Percentiles rank a stretch among this genome's conserved stretches.
These are phyloP conservation scores for Gadopsis bispinosus DNA, from an alignment of 2,797 vertebrate genomes.

Conservation along the genomic window DNA sequence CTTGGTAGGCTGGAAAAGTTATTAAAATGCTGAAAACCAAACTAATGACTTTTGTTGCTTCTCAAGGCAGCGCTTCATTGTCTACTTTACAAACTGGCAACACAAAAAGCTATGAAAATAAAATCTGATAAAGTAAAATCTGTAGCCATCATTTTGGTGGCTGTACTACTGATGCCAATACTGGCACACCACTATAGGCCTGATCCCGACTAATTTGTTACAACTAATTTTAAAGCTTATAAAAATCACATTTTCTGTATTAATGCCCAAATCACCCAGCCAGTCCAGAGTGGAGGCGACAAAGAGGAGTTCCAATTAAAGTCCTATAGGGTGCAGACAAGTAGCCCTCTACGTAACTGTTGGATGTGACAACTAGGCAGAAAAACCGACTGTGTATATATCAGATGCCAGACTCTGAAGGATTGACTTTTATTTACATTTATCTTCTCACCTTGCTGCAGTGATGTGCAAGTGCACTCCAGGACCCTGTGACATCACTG, in stretches of 20 bases:
- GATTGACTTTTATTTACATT: not conserved
- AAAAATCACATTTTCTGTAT: slow-evolving; percentile 9
- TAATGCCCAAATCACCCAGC: not conserved
- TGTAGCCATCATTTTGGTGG: not conserved
- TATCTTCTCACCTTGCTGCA: too few species aligned
- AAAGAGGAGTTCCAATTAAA: not conserved
- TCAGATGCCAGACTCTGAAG: not conserved
- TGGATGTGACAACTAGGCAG: not conserved
- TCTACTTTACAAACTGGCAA: slow-evolving; percentile 11
- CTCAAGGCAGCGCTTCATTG: slow-evolving; percentile 1
- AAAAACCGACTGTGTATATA: not conserved
- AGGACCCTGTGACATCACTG: not conserved
- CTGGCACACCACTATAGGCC: not conserved
- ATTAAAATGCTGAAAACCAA: slow-evolving; percentile 27
- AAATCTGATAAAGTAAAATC: slow-evolving; percentile 16
- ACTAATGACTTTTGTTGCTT: slow-evolving; percentile 29
- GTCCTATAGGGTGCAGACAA: not conserved
- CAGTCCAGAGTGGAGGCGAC: not conserved
- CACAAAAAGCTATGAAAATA: not conserved
- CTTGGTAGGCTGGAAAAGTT: slow-evolving; percentile 32
- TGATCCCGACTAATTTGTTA: slow-evolving; percentile 12
- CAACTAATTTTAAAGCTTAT: not conserved
- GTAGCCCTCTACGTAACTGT: not conserved
- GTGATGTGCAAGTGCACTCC: not conserved
- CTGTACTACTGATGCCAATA: not conserved